These are phyloP conservation scores for Melanotaenia boesemani DNA, from an alignment of 2,797 vertebrate species.

Conservation along the genomic window DNA sequence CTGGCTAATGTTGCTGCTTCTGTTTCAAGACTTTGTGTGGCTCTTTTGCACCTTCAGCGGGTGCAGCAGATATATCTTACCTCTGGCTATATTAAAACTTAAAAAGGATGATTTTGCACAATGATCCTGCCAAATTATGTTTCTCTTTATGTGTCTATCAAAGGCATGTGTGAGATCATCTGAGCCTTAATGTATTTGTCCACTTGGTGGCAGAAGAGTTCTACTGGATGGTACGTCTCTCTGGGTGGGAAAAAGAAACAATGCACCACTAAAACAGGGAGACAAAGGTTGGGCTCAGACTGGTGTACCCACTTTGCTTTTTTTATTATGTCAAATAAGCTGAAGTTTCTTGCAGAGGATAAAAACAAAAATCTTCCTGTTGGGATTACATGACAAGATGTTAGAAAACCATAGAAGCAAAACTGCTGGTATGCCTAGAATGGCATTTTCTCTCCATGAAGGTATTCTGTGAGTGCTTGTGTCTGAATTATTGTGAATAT, in stretches of 20 bases:
- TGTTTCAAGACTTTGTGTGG: constrained; percentile 16
- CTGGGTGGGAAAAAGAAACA: not conserved
- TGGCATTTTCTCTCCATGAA: constrained; percentile 23
- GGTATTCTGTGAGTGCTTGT: not conserved
- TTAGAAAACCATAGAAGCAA: constrained; percentile 3
- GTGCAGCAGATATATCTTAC: constrained; percentile 40
- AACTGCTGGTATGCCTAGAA: constrained; percentile 9
- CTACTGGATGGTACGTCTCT: constrained; percentile 28
- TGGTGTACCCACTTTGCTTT: constrained; percentile 36
- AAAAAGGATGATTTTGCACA: constrained; percentile 38
- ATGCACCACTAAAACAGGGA: constrained; percentile 17
- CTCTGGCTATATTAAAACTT: constrained; percentile 38
- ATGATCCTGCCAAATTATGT: constrained; percentile 55
- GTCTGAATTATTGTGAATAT: constrained; percentile 8
- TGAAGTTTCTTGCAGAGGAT: constrained; percentile 33
- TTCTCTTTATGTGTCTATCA: not conserved
- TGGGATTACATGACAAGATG: constrained; percentile 37
- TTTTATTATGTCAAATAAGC: constrained; percentile 47
- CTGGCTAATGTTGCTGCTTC: no score
- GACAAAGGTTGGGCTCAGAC: constrained; percentile 33
- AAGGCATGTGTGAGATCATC: not conserved
- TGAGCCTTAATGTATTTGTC: constrained; percentile 4
- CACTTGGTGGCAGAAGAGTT: constrained; percentile 85
- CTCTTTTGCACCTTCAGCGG: constrained; percentile 27
- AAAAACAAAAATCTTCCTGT: constrained; percentile 25